Conservation (phyloP, 2,797 vertebrate species). For the Coregonus sp. region DNA sequence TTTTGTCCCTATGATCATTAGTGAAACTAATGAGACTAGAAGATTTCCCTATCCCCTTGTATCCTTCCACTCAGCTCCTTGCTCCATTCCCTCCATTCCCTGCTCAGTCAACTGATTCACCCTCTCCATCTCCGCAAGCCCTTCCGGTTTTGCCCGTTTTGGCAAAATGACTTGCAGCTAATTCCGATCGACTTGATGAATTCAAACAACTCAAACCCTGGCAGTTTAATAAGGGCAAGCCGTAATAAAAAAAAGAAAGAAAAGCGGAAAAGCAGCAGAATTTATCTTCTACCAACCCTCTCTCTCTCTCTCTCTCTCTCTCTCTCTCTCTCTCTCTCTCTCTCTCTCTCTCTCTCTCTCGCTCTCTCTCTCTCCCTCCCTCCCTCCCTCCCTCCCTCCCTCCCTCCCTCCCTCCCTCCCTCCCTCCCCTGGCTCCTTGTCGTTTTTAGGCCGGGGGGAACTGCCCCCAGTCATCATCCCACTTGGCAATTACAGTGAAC, state of each 20-base stretch:
- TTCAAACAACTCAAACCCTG: constrained; percentile 58
- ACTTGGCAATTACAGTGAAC: constrained; percentile 61
- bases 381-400: constrained; percentile 7
- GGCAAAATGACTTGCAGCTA: constrained; percentile 64
- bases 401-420: constrained; percentile 28
- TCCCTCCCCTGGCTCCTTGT: constrained; percentile 23
- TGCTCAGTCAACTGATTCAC: constrained; percentile 63
- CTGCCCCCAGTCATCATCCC: constrained; percentile 48
- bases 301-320: constrained; percentile 30
- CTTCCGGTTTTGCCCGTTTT: constrained; percentile 31
- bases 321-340: constrained; percentile 28
- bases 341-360: no score
- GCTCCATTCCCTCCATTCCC: constrained; percentile 51
- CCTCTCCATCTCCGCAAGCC: constrained; percentile 52
- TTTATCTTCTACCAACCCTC: constrained; percentile 38
- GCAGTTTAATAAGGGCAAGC: constrained; percentile 60
- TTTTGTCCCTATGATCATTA: constrained; percentile 74
- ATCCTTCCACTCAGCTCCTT: constrained; percentile 59
- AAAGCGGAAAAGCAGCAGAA: constrained; percentile 27
- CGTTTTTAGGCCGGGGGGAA: constrained; percentile 31
- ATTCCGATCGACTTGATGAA: constrained; percentile 72
- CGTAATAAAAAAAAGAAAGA: constrained; percentile 55
- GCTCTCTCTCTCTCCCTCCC: no score
- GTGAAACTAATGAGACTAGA: constrained; percentile 72
- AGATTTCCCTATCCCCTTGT: constrained; percentile 61